phyloP scores from a whole-genome alignment of 2,888 invertebrate genomes.

The Melanostoma mellinum region DNA sequence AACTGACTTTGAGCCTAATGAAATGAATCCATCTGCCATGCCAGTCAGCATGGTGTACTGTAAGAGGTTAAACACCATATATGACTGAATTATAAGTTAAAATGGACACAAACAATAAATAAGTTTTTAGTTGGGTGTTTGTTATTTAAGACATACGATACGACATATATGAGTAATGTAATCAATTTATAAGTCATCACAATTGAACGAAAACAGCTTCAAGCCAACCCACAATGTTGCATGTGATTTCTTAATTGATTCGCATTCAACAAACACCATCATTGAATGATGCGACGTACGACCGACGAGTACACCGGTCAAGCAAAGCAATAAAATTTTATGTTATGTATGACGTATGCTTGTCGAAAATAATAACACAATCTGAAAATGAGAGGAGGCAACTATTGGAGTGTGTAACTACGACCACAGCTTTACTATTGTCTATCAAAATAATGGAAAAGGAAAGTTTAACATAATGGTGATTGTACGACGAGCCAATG shows the following conservation, averaged over 20 bases:
- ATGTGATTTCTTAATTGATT: constrained; percentile 10
- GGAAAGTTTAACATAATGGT: background rate
- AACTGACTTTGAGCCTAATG: background rate
- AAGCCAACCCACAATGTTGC: constrained; percentile 5
- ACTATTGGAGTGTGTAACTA: background rate
- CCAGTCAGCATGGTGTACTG: no score
- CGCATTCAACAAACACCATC: background rate
- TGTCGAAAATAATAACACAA: background rate
- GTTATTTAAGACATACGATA: background rate
- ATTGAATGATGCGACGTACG: no score
- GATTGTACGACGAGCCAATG: background rate
- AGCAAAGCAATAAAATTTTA: background rate
- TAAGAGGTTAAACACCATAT: no score
- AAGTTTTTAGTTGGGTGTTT: no score
- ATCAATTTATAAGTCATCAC: background rate
- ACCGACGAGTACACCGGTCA: background rate
- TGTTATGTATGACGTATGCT: background rate
- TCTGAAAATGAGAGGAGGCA: background rate
- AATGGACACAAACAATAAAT: no score
- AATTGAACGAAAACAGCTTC: background rate
- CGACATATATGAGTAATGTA: no score
- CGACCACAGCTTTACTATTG: background rate
- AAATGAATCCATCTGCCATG: background rate
- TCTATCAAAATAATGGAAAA: background rate
- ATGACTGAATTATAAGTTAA: no score